phyloP scores from a whole-genome alignment of 2,888 invertebrate genomes.

The Dione juno region DNA sequence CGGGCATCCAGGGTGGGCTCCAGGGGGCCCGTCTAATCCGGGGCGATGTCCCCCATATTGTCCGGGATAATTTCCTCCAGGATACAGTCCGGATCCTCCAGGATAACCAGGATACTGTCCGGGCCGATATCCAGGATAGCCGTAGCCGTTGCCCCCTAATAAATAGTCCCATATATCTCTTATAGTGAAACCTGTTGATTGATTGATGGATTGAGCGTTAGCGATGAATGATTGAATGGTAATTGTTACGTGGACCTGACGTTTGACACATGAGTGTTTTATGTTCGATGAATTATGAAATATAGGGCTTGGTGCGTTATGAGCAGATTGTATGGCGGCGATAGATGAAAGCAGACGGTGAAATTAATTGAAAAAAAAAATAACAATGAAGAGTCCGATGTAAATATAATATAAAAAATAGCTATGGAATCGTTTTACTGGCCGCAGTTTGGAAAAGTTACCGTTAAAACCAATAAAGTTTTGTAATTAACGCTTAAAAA shows the following conservation, averaged over 20 bases:
- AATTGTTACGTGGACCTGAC: conserved; percentile 26
- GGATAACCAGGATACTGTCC: conserved; percentile 54
- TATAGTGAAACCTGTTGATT: conserved; percentile 74
- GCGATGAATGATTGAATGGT: conserved; percentile 29
- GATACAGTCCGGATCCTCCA: conserved; percentile 48
- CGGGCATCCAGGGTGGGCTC: conserved; percentile 85
- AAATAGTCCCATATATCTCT: conserved; percentile 79
- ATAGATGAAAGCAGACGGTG: conserved; percentile 6
- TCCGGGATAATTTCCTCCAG: conserved; percentile 51
- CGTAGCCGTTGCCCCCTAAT: conserved; percentile 72
- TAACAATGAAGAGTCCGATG: not conserved
- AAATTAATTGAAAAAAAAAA: not conserved
- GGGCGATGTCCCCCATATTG: conserved; percentile 52
- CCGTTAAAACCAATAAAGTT: too few species aligned
- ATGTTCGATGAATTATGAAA: conserved; percentile 24
- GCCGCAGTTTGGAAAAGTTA: too few species aligned
- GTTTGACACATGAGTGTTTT: conserved; percentile 17
- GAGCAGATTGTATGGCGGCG: not conserved
- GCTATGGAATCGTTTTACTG: not conserved
- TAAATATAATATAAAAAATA: not conserved
- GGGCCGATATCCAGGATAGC: conserved; percentile 50
- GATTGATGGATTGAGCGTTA: conserved; percentile 37
- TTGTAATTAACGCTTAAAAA: too few species aligned
- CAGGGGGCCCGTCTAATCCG: conserved; percentile 68
- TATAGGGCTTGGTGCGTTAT: conserved; percentile 9